Evolutionary conservation across 2,888 invertebrate species (phyloP).

Genomic region (Phymatocera aterrima): DNA sequence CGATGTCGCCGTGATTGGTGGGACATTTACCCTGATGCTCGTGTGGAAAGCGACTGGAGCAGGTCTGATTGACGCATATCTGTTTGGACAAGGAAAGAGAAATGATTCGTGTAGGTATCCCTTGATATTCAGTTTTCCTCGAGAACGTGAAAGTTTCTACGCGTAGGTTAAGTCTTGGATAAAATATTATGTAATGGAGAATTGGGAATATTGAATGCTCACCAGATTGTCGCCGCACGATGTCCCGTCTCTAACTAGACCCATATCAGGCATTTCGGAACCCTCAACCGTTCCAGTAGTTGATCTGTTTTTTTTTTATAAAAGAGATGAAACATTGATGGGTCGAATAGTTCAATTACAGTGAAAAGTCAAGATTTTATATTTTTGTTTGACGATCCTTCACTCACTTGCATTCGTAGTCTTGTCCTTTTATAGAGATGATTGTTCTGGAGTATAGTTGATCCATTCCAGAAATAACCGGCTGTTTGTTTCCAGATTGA

Average conservation of each 20-base stretch:
- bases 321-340: constrained; percentile 50
- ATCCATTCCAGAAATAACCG: constrained; percentile 87
- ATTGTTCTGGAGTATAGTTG: constrained; percentile 92
- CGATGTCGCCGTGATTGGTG: constrained; percentile 89
- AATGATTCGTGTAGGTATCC: not conserved
- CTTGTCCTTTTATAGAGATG: constrained; percentile 90
- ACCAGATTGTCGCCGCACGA: constrained; percentile 93
- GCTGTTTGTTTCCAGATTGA: constrained; percentile 89
- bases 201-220: constrained; percentile 53
- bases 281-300: constrained; percentile 83
- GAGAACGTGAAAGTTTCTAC: not conserved
- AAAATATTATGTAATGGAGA: no score
- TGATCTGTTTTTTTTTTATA: no score
- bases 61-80: constrained; percentile 95
- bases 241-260: constrained; percentile 95
- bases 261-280: constrained; percentile 84
- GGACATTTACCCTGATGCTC: constrained; percentile 93
- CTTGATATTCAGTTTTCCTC: not conserved
- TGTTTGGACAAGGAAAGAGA: constrained; percentile 58
- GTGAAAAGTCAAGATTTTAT: not conserved
- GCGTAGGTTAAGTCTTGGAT: no score
- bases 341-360: constrained; percentile 28
- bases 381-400: not conserved
- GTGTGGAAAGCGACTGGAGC: constrained; percentile 89
- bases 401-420: constrained; percentile 98